These are phyloP conservation scores for Florisuga fusca DNA, from an alignment of 2,797 vertebrate genomes.

Conservation along the genomic window DNA sequence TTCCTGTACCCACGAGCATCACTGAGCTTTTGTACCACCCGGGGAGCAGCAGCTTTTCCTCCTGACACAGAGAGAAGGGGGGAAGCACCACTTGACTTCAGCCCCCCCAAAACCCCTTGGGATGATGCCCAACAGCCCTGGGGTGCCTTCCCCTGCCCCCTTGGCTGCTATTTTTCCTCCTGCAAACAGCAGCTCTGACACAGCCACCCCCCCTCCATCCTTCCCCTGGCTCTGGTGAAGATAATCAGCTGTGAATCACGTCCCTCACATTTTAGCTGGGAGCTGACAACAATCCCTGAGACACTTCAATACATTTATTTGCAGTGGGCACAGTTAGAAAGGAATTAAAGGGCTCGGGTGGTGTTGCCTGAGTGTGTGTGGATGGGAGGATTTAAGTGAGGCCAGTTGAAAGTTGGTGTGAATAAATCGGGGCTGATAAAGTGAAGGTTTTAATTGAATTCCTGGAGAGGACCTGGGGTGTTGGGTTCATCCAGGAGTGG, in stretches of 20 bases:
- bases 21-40: accelerated
- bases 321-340: slow-evolving; percentile 61
- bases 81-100: background rate
- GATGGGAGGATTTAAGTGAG: slow-evolving; percentile 69
- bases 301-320: slow-evolving; percentile 59
- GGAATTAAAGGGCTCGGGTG: slow-evolving; percentile 73
- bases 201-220: background rate
- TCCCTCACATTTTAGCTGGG: slow-evolving; percentile 49
- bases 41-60: background rate
- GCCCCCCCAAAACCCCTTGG: background rate
- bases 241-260: slow-evolving; percentile 52
- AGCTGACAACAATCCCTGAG: slow-evolving; percentile 68
- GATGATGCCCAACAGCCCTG: accelerated
- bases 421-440: slow-evolving; percentile 59
- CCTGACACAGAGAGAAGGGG: background rate
- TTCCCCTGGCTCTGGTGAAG: slow-evolving; percentile 20
- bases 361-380: background rate
- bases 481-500: background rate
- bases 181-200: background rate
- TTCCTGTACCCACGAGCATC: background rate
- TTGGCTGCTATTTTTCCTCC: background rate
- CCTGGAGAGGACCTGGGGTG: background rate
- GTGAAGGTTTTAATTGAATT: slow-evolving; percentile 13
- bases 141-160: background rate
- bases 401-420: slow-evolving; percentile 58